phyloP scores from a whole-genome alignment of 2,797 vertebrate species.

The Momotus momota region DNA sequence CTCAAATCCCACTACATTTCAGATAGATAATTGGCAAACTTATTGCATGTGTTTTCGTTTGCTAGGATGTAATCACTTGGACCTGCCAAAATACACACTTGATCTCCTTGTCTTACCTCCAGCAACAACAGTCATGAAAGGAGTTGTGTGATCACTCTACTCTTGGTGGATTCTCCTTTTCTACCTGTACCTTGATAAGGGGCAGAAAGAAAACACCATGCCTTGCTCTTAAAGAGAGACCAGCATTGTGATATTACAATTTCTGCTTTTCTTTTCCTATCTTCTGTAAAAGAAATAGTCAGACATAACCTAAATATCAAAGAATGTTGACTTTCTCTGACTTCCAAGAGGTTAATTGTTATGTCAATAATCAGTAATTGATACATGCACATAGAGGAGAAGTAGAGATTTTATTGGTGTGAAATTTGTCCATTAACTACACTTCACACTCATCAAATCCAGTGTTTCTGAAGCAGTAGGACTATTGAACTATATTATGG shows the following conservation, averaged over 20 bases:
- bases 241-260: not conserved
- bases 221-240: not conserved
- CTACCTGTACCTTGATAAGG: not conserved
- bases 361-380: slow-evolving; percentile 15
- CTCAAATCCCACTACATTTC: not conserved
- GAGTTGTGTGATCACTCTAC: not conserved
- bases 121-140: not conserved
- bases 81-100: not conserved
- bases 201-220: not conserved
- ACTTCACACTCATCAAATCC: slow-evolving; percentile 12
- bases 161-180: not conserved
- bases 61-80: not conserved
- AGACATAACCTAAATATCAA: not conserved
- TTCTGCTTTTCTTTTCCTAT: rapidly evolving
- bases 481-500: slow-evolving; percentile 7
- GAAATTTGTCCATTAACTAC: slow-evolving; percentile 26
- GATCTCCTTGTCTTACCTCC: not conserved
- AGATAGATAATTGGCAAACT: not conserved
- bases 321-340: not conserved
- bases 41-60: not conserved
- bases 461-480: not conserved
- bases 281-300: not conserved
- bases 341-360: not conserved
- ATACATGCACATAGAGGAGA: not conserved
- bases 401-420: not conserved